These are phyloP conservation scores for Synodontis membranacea DNA, from an alignment of 2,113 vertebrate species.

Conservation along the genomic window DNA sequence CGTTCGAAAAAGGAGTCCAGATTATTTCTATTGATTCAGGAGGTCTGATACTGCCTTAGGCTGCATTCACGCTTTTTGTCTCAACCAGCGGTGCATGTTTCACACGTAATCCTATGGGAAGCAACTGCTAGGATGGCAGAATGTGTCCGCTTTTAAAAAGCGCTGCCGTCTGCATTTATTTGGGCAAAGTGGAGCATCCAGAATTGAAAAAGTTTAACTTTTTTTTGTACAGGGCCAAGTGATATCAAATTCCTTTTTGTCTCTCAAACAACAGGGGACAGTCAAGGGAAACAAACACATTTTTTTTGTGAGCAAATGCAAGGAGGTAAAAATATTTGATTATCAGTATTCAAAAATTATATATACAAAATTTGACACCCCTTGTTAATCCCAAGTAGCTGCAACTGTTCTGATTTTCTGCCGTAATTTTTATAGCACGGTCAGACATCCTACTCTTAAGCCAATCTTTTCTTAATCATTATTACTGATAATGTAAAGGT, in stretches of 20 bases:
- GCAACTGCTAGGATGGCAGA: not conserved
- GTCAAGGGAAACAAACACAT: not conserved
- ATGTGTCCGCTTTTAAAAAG: not conserved
- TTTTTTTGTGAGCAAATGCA: not conserved
- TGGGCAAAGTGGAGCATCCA: not conserved
- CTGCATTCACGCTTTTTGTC: not conserved
- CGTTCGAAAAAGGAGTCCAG: not conserved
- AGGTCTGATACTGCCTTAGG: not conserved
- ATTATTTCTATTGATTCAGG: constrained; percentile 8
- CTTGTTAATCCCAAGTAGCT: not conserved
- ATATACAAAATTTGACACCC: not conserved
- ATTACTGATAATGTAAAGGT: not conserved
- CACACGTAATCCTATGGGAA: not conserved
- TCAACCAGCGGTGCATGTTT: not conserved
- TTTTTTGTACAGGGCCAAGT: not conserved
- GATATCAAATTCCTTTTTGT: not conserved
- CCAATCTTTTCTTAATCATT: not conserved
- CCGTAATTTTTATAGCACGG: not conserved
- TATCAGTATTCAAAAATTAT: not conserved
- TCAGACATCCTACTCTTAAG: not conserved
- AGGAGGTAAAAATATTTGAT: not conserved
- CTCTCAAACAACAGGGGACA: not conserved
- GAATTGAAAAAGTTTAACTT: not conserved
- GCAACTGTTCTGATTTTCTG: not conserved
- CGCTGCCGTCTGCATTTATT: not conserved